Percentiles rank a stretch among this genome's conserved stretches.
These are phyloP conservation scores for Albula goreensis DNA, from an alignment of 2,113 vertebrate species.

Conservation along the genomic window DNA sequence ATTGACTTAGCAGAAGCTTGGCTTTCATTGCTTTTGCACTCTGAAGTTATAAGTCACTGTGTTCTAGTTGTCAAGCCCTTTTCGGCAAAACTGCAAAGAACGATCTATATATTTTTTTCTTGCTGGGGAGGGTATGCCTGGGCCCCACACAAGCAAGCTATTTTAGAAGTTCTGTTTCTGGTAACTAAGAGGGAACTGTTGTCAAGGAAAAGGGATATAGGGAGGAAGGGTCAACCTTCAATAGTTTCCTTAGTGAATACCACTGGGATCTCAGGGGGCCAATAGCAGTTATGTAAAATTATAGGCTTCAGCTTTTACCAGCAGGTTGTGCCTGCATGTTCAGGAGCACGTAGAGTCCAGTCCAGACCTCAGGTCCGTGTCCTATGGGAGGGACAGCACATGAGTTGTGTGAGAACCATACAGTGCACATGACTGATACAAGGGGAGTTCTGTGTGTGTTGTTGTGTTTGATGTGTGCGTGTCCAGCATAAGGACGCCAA, in stretches of 20 bases:
- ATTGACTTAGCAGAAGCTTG: background rate
- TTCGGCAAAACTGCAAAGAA: background rate
- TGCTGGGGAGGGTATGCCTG: background rate
- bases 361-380: background rate
- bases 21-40: background rate
- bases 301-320: background rate
- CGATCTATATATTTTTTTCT: background rate
- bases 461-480: background rate
- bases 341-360: conserved; percentile 2
- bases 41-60: conserved; percentile 24
- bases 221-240: conserved; percentile 14
- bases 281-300: conserved; percentile 21
- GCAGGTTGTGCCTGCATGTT: background rate
- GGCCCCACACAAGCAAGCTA: conserved; percentile 19
- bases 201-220: conserved; percentile 25
- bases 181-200: conserved; percentile 28
- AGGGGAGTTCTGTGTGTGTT: background rate
- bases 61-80: background rate
- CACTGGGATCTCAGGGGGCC: conserved; percentile 14
- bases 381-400: background rate
- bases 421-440: background rate
- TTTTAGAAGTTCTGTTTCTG: conserved; percentile 30
- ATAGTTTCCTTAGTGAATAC: conserved; percentile 14
- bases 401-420: background rate
- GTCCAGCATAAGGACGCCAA: background rate